Evolutionary conservation across 2,888 invertebrate genomes (phyloP).

Genomic region (Acrobasis repandana): DNA sequence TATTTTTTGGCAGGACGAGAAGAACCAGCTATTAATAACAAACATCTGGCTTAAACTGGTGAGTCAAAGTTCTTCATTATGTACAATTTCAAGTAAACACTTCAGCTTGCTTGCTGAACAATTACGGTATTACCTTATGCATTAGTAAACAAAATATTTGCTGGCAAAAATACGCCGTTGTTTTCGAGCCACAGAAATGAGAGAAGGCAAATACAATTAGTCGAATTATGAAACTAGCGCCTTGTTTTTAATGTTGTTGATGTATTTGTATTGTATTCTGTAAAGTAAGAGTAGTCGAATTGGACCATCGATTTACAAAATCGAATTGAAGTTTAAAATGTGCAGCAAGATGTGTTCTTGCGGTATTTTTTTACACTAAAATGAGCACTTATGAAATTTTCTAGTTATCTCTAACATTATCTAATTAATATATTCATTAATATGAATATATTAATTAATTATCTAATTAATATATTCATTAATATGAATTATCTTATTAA

Average conservation of each 20-base stretch:
- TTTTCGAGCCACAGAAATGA: background rate
- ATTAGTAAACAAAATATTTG: conserved; percentile 24
- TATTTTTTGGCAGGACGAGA: conserved; percentile 90
- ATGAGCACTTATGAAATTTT: no score
- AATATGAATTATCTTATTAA: no score
- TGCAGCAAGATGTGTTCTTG: no score
- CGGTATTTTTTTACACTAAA: no score
- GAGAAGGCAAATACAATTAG: conserved; percentile 1
- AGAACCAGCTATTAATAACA: conserved; percentile 97
- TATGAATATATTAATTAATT: no score
- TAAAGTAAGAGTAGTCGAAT: no score
- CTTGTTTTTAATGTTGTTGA: background rate
- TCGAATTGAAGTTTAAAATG: no score
- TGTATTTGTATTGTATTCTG: no score
- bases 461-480: no score
- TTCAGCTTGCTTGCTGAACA: conserved; percentile 28
- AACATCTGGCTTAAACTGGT: conserved; percentile 98
- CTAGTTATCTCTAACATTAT: no score
- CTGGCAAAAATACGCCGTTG: conserved; percentile 2
- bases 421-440: no score
- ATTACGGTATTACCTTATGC: conserved; percentile 29
- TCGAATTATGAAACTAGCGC: background rate
- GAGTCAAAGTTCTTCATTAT: conserved; percentile 72
- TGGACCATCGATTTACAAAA: no score
- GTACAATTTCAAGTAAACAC: conserved; percentile 18